Conservation (phyloP, 1,140 invertebrate species). For the Heliconius nattereri region DNA sequence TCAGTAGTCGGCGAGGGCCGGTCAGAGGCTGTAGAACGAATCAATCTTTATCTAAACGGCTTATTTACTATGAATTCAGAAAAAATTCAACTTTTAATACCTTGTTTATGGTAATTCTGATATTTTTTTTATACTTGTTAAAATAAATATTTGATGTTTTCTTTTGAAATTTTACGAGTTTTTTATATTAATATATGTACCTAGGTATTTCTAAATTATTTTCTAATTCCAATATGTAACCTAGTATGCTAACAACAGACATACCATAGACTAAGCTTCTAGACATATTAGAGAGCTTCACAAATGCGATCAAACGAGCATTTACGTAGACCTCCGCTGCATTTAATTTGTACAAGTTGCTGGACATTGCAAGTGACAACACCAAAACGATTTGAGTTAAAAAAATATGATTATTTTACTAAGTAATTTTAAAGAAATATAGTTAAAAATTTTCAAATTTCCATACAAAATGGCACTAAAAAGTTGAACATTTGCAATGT, state of each 20-base stretch:
- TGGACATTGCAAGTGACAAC: conserved; percentile 2
- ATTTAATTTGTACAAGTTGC: conserved; percentile 61
- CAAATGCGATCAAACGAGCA: conserved; percentile 46
- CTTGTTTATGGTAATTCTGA: conserved; percentile 19
- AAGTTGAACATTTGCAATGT: conserved; percentile 11
- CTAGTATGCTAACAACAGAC: conserved; percentile 45
- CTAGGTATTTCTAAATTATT: neutral
- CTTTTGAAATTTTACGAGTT: conserved; percentile 8
- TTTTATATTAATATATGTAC: neutral
- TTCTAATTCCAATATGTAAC: conserved; percentile 9
- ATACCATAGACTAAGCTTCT: conserved; percentile 71
- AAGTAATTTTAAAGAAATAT: conserved; percentile 7
- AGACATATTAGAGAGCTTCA: conserved; percentile 69
- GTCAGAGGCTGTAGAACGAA: conserved; percentile 38
- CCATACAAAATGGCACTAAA: conserved; percentile 12
- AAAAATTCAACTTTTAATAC: conserved; percentile 16
- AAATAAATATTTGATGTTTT: conserved; percentile 4
- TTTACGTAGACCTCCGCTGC: conserved; percentile 53
- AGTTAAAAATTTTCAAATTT: neutral
- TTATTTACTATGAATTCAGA: conserved; percentile 31
- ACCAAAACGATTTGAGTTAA: neutral
- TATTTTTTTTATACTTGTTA: neutral
- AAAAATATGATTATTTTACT: conserved; percentile 18
- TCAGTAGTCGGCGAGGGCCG: conserved; percentile 2
- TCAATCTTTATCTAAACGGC: conserved; percentile 22